phyloP scores from a whole-genome alignment of 23 tunicate species.

The Diplosoma virens region DNA sequence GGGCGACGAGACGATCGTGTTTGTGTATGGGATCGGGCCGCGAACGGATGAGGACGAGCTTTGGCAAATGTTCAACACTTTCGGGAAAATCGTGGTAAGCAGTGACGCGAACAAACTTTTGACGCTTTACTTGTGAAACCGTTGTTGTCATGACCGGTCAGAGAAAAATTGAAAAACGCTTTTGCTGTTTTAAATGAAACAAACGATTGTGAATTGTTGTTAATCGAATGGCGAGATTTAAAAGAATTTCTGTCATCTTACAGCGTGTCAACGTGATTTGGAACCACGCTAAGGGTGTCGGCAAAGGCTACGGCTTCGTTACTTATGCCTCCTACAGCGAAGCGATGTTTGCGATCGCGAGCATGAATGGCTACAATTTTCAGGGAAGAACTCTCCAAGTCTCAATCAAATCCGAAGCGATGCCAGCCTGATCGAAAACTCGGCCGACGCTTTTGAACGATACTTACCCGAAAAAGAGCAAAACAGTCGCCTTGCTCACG shows the following conservation, averaged over 20 bases:
- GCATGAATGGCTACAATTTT: slow-evolving; percentile 40
- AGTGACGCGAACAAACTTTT: background rate
- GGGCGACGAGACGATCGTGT: slow-evolving; percentile 39
- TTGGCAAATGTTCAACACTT: slow-evolving; percentile 56
- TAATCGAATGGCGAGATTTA: background rate
- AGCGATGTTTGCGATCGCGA: slow-evolving; percentile 43
- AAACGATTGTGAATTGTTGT: no score
- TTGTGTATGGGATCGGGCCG: slow-evolving; percentile 91
- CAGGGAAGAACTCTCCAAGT: slow-evolving; percentile 66
- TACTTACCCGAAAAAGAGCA: no score
- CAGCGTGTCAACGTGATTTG: slow-evolving; percentile 71
- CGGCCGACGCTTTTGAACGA: no score
- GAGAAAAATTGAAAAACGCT: background rate
- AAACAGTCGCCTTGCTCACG: no score
- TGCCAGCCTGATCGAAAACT: slow-evolving; percentile 1
- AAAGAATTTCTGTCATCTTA: background rate
- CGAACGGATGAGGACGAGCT: slow-evolving; percentile 47
- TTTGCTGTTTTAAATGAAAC: background rate
- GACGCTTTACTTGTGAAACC: background rate
- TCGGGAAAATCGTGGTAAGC: slow-evolving; percentile 65
- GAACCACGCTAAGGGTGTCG: slow-evolving; percentile 47
- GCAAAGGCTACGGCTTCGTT: slow-evolving; percentile 82
- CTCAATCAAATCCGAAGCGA: slow-evolving; percentile 46
- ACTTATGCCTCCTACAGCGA: slow-evolving; percentile 53
- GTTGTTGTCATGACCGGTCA: background rate